Conservation (phyloP, 2,888 invertebrate species). For the Caenorhabditis panamensis region DNA sequence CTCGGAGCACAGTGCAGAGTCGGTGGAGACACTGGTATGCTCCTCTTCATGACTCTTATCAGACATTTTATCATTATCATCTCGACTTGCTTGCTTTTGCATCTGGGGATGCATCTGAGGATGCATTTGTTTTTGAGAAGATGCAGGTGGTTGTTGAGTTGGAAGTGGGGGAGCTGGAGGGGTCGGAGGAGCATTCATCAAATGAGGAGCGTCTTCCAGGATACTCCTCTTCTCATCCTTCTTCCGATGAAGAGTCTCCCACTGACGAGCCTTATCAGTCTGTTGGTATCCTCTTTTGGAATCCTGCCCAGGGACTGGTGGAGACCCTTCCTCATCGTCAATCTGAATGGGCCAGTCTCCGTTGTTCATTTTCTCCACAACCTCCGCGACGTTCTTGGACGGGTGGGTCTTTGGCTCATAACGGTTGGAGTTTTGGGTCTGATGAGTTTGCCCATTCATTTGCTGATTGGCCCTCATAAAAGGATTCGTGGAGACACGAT, state of each 20-base stretch:
- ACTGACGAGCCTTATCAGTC: conserved; percentile 61
- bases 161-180: conserved; percentile 33
- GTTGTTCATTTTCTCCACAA: conserved; percentile 72
- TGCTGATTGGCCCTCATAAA: conserved; percentile 61
- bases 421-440: conserved; percentile 18
- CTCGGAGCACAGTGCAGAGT: conserved; percentile 63
- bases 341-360: conserved; percentile 72
- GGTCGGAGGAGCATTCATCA: conserved; percentile 12
- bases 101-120: conserved; percentile 40
- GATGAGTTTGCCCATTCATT: conserved; percentile 7
- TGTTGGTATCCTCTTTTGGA: conserved; percentile 24
- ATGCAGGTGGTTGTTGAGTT: conserved; percentile 21
- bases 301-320: neutral
- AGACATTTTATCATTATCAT: conserved; percentile 52
- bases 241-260: conserved; percentile 67
- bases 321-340: conserved; percentile 58
- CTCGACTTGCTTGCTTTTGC: conserved; percentile 27
- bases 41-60: conserved; percentile 63
- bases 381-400: conserved; percentile 69
- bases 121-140: conserved; percentile 30
- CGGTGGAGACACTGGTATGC: conserved; percentile 66
- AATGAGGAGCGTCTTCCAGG: conserved; percentile 35
- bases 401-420: conserved; percentile 37
- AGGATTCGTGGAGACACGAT: conserved; percentile 65
- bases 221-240: conserved; percentile 55